A percentile compares a stretch with the other conserved stretches of the same genome.
Evolutionary conservation across 92 coral and sea anemone genomes (phyloP).

Genomic region (Phenganax marumi): DNA sequence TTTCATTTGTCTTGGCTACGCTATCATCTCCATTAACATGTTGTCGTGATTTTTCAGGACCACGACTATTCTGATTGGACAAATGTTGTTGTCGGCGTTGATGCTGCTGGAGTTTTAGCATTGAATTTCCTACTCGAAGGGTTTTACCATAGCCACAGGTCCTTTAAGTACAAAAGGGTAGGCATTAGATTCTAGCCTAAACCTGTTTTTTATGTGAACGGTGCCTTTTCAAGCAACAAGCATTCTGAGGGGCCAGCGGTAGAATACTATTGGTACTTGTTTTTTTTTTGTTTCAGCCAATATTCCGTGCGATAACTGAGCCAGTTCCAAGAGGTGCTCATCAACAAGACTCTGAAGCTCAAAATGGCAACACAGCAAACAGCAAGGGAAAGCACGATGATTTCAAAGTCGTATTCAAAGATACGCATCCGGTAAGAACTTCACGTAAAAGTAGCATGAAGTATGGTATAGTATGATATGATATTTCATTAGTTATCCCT

Average conservation of each 20-base stretch:
- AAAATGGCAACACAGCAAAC: neutral
- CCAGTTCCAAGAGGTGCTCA: neutral
- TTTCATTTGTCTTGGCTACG: no score
- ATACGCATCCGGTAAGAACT: constrained; percentile 67
- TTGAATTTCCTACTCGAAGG: constrained; percentile 13
- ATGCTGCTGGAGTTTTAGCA: constrained; percentile 65
- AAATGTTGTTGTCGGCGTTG: constrained; percentile 55
- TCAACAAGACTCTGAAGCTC: neutral
- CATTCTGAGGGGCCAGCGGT: neutral
- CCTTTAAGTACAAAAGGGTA: no score
- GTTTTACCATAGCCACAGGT: neutral
- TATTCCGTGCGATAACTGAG: constrained; percentile 16
- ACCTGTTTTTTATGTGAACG: no score
- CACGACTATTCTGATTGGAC: constrained; percentile 51
- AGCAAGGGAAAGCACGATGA: constrained; percentile 38
- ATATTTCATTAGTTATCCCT: no score
- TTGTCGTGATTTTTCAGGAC: constrained; percentile 7
- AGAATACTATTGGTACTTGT: neutral
- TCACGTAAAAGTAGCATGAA: no score
- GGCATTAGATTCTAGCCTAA: no score
- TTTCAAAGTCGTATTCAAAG: constrained; percentile 70
- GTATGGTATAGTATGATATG: neutral
- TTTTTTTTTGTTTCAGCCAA: constrained; percentile 13
- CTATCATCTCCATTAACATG: no score
- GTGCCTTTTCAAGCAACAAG: no score